Evolutionary conservation across 2,113 vertebrate species (phyloP), one percentile per base, ranked within the genome.

Genomic region (Pterophyllum scalare): DNA sequence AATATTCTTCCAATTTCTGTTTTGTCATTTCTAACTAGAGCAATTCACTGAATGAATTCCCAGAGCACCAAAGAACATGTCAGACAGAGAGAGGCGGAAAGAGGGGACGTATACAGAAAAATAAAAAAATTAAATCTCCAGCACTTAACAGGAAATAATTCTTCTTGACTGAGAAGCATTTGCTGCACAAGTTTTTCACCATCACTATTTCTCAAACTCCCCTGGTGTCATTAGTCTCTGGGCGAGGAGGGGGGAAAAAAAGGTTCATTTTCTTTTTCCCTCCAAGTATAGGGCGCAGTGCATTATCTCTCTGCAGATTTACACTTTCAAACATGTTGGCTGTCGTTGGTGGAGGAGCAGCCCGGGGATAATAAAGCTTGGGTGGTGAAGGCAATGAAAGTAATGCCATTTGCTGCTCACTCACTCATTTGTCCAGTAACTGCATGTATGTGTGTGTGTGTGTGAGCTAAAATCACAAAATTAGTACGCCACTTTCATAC

Each of bases 11-110:
- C 89, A 89, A 65, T 93, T 93, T 92, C 81, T 76, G 77, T 89
- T 94, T 92, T 93, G 90, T 92, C 81, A 75, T 91, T 90, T 93
- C 79, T 89, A 94, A 94, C 90, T 84, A 85, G 88, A 91, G 87
- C 90, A 91, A 88, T 94, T 83, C 77, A 70, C 83, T 49, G 74
- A 87, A 72, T 64, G 75, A 91, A 89, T 91, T 93, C 91, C 89
- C 85, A 40, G 60, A 81, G 81, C 57, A 76, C 78, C 75, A 88
- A 89, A 86, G 59, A 80, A 79, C 80, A 80, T 80, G 80, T 92
- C 84, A 87, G 74, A 80, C 70, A 38, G 20, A 84, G 24, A 81
- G 72, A 79, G 59, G 81, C 59, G 28, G 33, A 83, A 79, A 79
- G 79, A 46, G 58, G 54, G 26, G 40, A 75, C 59, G 46, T 26